These are phyloP conservation scores for Drosophila ambigua DNA, from an alignment of 1,140 invertebrate genomes.

Conservation along the genomic window DNA sequence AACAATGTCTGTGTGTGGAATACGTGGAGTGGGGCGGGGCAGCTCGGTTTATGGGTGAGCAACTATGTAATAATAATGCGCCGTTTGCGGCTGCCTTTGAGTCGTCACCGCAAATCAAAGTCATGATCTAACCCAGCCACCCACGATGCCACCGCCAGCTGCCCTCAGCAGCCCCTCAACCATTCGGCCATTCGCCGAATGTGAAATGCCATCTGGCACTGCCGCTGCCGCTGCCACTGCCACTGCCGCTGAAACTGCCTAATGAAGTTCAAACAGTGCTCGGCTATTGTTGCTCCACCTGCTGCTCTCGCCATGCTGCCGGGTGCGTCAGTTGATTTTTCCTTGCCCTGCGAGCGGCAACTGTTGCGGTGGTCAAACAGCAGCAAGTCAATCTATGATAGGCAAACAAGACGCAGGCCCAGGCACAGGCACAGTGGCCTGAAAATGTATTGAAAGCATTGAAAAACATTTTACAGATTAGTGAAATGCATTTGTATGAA, in stretches of 20 bases:
- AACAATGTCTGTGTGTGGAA: neutral
- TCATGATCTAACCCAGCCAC: conserved; percentile 52
- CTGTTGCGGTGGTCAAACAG: conserved; percentile 49
- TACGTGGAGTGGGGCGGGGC: neutral
- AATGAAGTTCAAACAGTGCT: conserved; percentile 57
- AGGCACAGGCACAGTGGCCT: conserved; percentile 34
- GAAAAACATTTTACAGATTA: too few species aligned
- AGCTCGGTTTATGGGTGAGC: conserved; percentile 14
- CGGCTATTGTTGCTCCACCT: conserved; percentile 45
- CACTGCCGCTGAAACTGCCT: conserved; percentile 29
- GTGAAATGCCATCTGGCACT: conserved; percentile 6
- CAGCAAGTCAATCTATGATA: conserved; percentile 65
- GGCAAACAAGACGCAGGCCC: conserved; percentile 23
- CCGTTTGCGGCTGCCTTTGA: conserved; percentile 65
- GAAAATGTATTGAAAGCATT: neutral
- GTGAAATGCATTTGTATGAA: too few species aligned
- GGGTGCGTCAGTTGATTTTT: conserved; percentile 28
- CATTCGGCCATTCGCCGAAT: neutral
- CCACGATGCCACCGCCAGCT: neutral
- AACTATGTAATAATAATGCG: conserved; percentile 63
- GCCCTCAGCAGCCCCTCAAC: neutral
- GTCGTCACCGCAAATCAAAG: conserved; percentile 69
- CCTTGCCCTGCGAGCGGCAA: conserved; percentile 33
- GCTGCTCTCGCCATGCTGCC: neutral
- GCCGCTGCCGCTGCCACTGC: too few species aligned